These are phyloP conservation scores for Ascaphus truei DNA, from an alignment of 2,113 vertebrate species.

Conservation along the genomic window DNA sequence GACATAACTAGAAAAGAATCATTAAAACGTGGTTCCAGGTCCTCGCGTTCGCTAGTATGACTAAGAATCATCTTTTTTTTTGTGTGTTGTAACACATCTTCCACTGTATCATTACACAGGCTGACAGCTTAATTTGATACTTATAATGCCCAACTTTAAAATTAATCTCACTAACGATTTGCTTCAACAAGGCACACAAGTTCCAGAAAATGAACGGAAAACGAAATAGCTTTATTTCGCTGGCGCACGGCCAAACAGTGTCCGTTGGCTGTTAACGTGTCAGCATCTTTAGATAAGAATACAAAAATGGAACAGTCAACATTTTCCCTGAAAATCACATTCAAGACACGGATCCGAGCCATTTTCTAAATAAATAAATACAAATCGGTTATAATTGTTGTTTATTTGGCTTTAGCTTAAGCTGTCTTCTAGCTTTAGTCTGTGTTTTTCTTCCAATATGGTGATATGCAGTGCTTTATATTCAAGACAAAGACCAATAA, in stretches of 20 bases:
- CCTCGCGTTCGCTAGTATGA: constrained; percentile 41
- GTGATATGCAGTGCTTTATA: too few species aligned
- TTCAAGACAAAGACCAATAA: too few species aligned
- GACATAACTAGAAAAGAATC: constrained; percentile 74
- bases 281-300: neutral
- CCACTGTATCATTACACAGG: constrained; percentile 50
- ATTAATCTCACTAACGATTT: constrained; percentile 56
- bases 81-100: constrained; percentile 45
- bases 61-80: constrained; percentile 6
- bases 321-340: neutral
- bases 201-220: constrained; percentile 21
- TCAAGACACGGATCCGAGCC: too few species aligned
- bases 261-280: constrained; percentile 26
- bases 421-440: too few species aligned
- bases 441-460: too few species aligned
- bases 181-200: constrained; percentile 51
- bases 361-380: too few species aligned
- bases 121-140: constrained; percentile 69
- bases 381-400: too few species aligned
- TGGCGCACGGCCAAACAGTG: constrained; percentile 34
- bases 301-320: neutral
- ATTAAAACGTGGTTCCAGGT: constrained; percentile 61
- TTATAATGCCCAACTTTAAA: constrained; percentile 58
- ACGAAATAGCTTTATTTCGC: constrained; percentile 26
- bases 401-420: too few species aligned